Evolutionary conservation across 2,113 vertebrate species (phyloP).

Genomic region (Mobula birostris): DNA sequence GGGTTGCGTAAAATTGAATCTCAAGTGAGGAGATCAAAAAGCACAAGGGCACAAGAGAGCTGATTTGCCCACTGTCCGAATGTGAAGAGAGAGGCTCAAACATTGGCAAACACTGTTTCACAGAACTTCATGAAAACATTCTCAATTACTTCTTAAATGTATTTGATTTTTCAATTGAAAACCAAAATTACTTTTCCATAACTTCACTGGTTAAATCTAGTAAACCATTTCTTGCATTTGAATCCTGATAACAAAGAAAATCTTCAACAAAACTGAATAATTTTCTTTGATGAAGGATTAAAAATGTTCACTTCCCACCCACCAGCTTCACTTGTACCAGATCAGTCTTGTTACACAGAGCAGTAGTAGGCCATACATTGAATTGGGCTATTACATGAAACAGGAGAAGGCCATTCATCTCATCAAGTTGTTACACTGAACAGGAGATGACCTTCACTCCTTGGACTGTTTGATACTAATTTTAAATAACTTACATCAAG

Average conservation of each 20-base stretch:
- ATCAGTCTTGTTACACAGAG: neutral
- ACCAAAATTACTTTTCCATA: neutral
- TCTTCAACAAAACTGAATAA: too few relatives aligned
- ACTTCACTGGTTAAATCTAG: neutral
- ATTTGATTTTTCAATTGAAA: neutral
- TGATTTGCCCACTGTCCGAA: neutral
- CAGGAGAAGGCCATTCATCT: too few relatives aligned
- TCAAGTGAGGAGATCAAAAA: too few relatives aligned
- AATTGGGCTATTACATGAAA: neutral
- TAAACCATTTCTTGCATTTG: neutral
- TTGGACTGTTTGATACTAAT: too few relatives aligned
- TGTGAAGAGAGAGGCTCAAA: neutral
- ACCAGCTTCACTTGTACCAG: too few relatives aligned
- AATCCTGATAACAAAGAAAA: neutral
- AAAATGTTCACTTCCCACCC: neutral
- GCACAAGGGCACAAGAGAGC: too few relatives aligned
- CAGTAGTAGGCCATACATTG: neutral
- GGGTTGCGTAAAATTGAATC: too few relatives aligned
- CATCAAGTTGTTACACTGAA: too few relatives aligned
- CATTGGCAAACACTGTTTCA: neutral
- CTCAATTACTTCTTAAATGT: neutral
- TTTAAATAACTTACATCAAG: too few relatives aligned
- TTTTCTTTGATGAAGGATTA: neutral
- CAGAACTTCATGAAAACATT: neutral
- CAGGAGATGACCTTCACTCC: too few relatives aligned